phyloP scores from a whole-genome alignment of 2,888 invertebrate species.

The Eristalinus aeneus region DNA sequence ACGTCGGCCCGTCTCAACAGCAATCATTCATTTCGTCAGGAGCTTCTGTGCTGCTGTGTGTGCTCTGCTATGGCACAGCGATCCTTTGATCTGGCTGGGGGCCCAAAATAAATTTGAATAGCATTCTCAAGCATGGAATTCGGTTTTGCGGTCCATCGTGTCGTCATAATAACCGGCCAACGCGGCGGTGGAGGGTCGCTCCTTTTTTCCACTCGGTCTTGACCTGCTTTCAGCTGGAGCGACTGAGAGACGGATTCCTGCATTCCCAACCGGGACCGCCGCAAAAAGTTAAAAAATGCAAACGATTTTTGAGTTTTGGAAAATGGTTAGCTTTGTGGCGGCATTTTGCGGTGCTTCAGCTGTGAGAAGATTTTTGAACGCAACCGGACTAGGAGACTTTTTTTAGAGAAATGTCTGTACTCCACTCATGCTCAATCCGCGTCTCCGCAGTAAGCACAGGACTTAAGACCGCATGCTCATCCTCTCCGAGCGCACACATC shows the following conservation, averaged over 20 bases:
- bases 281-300: conserved; percentile 67
- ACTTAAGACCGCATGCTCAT: background rate
- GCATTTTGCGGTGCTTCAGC: conserved; percentile 18
- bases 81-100: conserved; percentile 53
- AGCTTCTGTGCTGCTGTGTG: conserved; percentile 51
- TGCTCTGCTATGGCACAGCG: background rate
- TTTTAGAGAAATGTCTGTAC: too few relatives aligned
- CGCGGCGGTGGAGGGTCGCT: background rate
- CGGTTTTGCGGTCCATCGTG: conserved; percentile 7
- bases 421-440: too few relatives aligned
- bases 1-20: conserved; percentile 42
- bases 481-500: conserved; percentile 22
- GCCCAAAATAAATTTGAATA: conserved; percentile 69
- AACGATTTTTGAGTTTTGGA: conserved; percentile 52
- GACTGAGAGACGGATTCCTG: conserved; percentile 23
- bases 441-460: background rate
- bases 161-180: background rate
- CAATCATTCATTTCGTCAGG: conserved; percentile 69
- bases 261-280: conserved; percentile 19
- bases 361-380: background rate
- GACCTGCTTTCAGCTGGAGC: conserved; percentile 20
- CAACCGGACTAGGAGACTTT: too few relatives aligned
- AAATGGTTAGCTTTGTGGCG: conserved; percentile 34
- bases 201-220: conserved; percentile 55
- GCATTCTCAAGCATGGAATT: conserved; percentile 68